A percentile compares a stretch with the other conserved stretches of the same genome.
Conservation (phyloP, 2,888 invertebrate species). For the Limnephilus auricula region DNA sequence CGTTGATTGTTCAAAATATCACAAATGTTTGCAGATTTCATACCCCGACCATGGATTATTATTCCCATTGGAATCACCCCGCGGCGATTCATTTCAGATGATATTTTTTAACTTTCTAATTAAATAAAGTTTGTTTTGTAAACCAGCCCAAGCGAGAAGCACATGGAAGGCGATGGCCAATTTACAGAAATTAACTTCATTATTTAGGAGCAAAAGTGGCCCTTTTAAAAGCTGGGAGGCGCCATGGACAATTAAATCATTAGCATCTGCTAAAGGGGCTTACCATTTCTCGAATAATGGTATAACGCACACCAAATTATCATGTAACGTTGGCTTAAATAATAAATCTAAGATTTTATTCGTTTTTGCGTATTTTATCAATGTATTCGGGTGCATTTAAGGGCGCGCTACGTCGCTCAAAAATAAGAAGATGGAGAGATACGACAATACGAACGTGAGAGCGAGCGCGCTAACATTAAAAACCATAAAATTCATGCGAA, state of each 20-base stretch:
- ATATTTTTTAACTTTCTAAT: neutral
- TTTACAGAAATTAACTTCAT: neutral
- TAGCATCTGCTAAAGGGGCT: neutral
- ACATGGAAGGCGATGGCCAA: neutral
- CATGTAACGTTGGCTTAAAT: neutral
- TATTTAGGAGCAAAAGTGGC: neutral
- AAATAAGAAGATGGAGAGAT: too few relatives aligned
- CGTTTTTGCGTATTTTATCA: neutral
- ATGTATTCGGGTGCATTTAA: neutral
- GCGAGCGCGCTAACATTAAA: too few relatives aligned
- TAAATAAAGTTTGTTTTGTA: neutral
- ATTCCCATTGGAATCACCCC: neutral
- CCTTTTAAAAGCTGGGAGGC: neutral
- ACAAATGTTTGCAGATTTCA: neutral
- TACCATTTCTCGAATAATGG: neutral
- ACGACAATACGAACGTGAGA: too few relatives aligned
- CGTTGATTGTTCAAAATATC: neutral
- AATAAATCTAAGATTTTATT: neutral
- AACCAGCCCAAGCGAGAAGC: neutral
- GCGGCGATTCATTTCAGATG: neutral
- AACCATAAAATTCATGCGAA: too few relatives aligned
- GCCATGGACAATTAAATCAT: neutral
- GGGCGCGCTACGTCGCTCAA: too few relatives aligned
- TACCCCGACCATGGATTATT: neutral
- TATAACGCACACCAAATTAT: neutral